phyloP scores from a whole-genome alignment of 2,113 vertebrate genomes.

The Bostrychus sinensis region DNA sequence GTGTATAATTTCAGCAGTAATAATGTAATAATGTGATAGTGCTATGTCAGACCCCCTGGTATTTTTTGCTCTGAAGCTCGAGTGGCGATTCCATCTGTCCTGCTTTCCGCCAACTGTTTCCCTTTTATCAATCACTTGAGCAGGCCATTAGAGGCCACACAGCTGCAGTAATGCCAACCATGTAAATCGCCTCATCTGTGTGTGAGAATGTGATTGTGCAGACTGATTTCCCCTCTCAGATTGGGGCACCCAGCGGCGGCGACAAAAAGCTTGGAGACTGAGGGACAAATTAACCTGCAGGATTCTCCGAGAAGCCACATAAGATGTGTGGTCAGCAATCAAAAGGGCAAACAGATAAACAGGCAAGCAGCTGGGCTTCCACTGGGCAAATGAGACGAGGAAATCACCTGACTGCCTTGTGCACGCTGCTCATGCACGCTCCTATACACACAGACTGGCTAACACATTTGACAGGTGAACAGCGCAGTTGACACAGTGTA shows the following conservation, averaged over 20 bases:
- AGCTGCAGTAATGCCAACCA: constrained; percentile 61
- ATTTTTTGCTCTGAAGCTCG: constrained; percentile 35
- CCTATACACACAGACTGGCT: constrained; percentile 10
- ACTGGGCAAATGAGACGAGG: constrained; percentile 56
- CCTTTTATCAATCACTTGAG: constrained; percentile 76
- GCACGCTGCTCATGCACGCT: background rate
- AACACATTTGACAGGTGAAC: constrained; percentile 57
- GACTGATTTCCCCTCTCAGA: constrained; percentile 35
- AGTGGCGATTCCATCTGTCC: constrained; percentile 66
- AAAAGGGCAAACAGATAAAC: constrained; percentile 68
- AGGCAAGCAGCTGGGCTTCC: constrained; percentile 59
- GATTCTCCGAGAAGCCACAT: constrained; percentile 52
- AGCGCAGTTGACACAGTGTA: constrained; percentile 46
- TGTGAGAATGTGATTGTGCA: constrained; percentile 37
- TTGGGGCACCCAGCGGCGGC: constrained; percentile 30
- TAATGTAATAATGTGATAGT: constrained; percentile 24
- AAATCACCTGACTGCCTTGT: constrained; percentile 57
- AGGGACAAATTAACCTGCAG: constrained; percentile 67
- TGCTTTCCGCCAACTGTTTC: constrained; percentile 62
- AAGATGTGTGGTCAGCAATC: constrained; percentile 64
- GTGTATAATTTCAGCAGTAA: constrained; percentile 40
- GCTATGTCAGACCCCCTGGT: constrained; percentile 26
- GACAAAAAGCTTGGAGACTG: background rate
- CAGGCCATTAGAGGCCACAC: constrained; percentile 63
- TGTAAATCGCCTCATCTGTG: constrained; percentile 59